Conservation (phyloP, 2,113 vertebrate species). For the Colaptes auratus region DNA sequence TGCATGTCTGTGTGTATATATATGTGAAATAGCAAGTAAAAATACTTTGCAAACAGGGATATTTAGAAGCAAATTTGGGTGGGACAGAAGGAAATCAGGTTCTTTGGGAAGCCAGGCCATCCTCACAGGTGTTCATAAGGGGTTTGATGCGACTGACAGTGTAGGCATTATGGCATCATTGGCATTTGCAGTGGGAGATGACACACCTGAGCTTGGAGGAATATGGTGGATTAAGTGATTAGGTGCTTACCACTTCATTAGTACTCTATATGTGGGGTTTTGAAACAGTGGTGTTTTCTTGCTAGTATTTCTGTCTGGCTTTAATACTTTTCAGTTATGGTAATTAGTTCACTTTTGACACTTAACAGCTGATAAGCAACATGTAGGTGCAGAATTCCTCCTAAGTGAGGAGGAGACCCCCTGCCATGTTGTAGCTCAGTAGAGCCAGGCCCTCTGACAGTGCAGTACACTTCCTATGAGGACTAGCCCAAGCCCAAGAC, state of each 20-base stretch:
- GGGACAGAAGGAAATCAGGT: not conserved
- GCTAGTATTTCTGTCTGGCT: not conserved
- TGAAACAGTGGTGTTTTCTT: not conserved
- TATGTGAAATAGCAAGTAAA: not conserved
- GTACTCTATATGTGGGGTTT: not conserved
- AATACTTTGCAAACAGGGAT: not conserved
- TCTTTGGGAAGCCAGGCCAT: not conserved
- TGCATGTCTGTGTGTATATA: not conserved
- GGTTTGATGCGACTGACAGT: not conserved
- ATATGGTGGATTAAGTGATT: not conserved
- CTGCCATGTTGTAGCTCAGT: not conserved
- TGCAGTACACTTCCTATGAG: accelerated
- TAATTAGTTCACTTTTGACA: not conserved
- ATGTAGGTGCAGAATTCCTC: not conserved
- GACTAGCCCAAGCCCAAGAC: not conserved
- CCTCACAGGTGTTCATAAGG: not conserved
- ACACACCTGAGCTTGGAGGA: not conserved
- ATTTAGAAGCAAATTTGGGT: not conserved
- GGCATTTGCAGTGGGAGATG: not conserved
- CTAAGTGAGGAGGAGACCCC: not conserved
- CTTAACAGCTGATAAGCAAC: not conserved
- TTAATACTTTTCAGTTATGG: not conserved
- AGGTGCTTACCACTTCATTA: not conserved
- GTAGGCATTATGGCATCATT: not conserved
- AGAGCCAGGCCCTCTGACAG: not conserved